Percentiles rank a stretch among this genome's conserved stretches.
Evolutionary conservation across 2,888 invertebrate species (phyloP).

Genomic region (Clusia tigrina): DNA sequence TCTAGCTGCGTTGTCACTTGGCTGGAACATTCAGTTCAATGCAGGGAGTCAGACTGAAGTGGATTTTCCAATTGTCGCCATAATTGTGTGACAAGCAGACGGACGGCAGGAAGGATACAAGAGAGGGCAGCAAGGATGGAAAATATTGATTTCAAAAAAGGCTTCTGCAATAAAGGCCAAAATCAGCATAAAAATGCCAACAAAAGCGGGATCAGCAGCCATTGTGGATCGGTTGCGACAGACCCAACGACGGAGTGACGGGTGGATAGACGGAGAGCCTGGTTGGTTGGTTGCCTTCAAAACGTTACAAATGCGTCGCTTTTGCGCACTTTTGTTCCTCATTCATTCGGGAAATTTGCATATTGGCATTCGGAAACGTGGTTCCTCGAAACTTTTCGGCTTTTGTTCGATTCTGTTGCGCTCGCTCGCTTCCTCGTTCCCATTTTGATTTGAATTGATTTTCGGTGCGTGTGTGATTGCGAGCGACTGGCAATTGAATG

Average conservation of each 20-base stretch:
- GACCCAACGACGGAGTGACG: too few relatives aligned
- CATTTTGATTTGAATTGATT: constrained; percentile 10
- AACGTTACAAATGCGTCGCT: constrained; percentile 25
- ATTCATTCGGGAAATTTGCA: constrained; percentile 30
- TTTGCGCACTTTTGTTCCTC: constrained; percentile 23
- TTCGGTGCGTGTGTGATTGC: constrained; percentile 3
- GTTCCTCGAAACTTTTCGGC: constrained; percentile 14
- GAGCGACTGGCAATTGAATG: constrained; percentile 3
- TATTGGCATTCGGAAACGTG: constrained; percentile 33
- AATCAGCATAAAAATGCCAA: constrained; percentile 50
- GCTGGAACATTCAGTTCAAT: constrained; percentile 40
- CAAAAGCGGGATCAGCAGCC: constrained; percentile 37
- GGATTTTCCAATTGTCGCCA: constrained; percentile 53
- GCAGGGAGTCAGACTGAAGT: constrained; percentile 42
- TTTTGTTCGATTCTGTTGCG: constrained; percentile 32
- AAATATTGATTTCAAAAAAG: constrained; percentile 36
- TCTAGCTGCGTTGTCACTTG: constrained; percentile 47
- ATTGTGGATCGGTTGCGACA: not conserved
- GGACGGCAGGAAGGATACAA: not conserved
- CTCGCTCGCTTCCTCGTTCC: too few relatives aligned
- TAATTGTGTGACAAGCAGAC: constrained; percentile 36
- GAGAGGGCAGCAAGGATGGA: not conserved
- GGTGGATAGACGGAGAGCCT: too few relatives aligned
- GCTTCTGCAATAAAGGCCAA: constrained; percentile 37
- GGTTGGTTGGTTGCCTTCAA: too few relatives aligned